Evolutionary conservation across 2,888 invertebrate species (phyloP).

Genomic region (Strigamia crassipes): DNA sequence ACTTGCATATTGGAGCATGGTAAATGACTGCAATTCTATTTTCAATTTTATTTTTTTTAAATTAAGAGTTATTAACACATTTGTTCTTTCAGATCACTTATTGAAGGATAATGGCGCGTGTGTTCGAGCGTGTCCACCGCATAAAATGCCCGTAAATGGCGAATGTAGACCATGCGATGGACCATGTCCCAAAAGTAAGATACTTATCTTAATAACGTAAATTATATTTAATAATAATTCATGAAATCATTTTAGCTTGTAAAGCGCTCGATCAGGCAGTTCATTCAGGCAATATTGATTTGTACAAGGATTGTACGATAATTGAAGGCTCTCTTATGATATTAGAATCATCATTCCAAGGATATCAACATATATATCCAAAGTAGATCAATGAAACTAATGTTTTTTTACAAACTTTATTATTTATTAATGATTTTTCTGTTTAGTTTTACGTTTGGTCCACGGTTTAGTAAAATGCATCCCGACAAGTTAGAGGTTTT

Average conservation of each 20-base stretch:
- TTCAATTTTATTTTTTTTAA: not conserved
- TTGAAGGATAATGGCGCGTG: conserved; percentile 92
- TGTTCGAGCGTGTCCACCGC: conserved; percentile 86
- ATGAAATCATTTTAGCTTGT: conserved; percentile 64
- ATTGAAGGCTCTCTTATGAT: conserved; percentile 92
- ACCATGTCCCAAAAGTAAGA: conserved; percentile 82
- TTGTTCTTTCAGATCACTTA: conserved; percentile 73
- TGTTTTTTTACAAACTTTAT: not conserved
- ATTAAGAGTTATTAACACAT: not conserved
- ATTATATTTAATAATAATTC: too few relatives aligned
- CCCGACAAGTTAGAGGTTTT: conserved; percentile 85
- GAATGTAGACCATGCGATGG: conserved; percentile 94
- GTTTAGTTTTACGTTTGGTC: conserved; percentile 78
- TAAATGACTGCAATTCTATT: not conserved
- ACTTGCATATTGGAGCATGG: not conserved
- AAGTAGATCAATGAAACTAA: conserved; percentile 51
- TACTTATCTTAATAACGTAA: too few relatives aligned
- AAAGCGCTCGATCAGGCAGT: conserved; percentile 69
- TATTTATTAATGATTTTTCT: too few relatives aligned
- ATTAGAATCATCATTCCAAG: conserved; percentile 84
- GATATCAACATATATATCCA: conserved; percentile 69
- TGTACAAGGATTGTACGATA: conserved; percentile 88
- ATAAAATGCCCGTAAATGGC: conserved; percentile 83
- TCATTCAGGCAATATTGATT: conserved; percentile 87
- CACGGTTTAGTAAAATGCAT: conserved; percentile 78